Conservation (phyloP, 1,140 invertebrate species). For the Phthorimaea operculella region DNA sequence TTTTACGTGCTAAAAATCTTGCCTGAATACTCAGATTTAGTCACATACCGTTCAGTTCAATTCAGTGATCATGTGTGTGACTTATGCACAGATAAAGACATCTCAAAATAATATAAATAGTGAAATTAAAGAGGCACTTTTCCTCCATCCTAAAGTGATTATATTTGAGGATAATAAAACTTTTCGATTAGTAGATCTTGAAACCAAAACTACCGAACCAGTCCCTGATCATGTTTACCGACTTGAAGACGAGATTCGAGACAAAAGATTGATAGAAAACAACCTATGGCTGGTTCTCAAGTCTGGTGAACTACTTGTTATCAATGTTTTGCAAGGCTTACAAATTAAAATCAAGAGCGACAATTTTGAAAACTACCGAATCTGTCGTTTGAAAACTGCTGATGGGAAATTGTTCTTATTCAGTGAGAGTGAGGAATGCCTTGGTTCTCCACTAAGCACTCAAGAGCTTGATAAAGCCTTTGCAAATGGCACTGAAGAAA, state of each 20-base stretch:
- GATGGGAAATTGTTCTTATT: constrained; percentile 32
- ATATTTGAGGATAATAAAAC: constrained; percentile 34
- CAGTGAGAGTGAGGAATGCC: constrained; percentile 47
- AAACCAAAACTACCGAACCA: constrained; percentile 16
- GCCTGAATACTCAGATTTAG: too few species aligned
- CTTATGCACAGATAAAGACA: background rate
- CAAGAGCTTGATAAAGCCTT: constrained; percentile 30
- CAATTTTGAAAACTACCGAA: constrained; percentile 36
- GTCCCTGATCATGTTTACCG: constrained; percentile 13
- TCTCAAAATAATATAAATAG: background rate
- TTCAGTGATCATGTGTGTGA: background rate
- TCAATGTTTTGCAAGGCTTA: constrained; percentile 24
- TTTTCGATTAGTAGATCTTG: constrained; percentile 26
- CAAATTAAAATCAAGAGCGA: constrained; percentile 30
- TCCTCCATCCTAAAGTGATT: constrained; percentile 39
- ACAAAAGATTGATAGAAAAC: constrained; percentile 30
- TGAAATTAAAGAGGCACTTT: constrained; percentile 20
- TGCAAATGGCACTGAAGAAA: constrained; percentile 18
- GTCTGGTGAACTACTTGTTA: constrained; percentile 34
- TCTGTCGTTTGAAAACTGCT: constrained; percentile 24
- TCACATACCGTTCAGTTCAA: too few species aligned
- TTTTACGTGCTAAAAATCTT: too few species aligned
- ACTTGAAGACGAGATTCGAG: constrained; percentile 30
- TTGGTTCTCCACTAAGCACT: constrained; percentile 20
- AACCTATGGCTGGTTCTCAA: constrained; percentile 41